Evolutionary conservation across 1,140 invertebrate genomes (phyloP), one percentile per base, ranked within the genome.

Genomic region (Nomia melanderi): DNA sequence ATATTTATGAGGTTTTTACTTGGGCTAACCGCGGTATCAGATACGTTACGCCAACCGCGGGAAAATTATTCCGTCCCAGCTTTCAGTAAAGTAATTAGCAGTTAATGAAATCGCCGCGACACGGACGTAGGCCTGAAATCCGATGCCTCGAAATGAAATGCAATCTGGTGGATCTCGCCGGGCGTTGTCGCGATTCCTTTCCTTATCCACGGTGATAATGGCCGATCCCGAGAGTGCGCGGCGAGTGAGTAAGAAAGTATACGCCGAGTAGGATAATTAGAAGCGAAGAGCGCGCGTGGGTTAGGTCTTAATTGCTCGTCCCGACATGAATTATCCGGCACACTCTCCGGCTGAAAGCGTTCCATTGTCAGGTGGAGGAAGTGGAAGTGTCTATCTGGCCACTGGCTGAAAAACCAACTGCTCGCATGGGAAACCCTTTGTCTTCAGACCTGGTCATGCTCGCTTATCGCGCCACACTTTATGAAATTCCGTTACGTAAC

Each of bases 351-450:
- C 69, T 84, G 78, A 82, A 82, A 84, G 72, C 67, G 53, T 76
- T 81, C 54, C 63, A 76, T 81, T 84, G 82, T 84, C 60, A 64
- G 65, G 12, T 17, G 72, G 25, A 66, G 67, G 76, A 84, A 81
- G 71, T 60, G 41, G 41, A 69, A 67, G 63, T 64, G 77, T 29
- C 62, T 77, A 47, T 71, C 66, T 67, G 39, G 47, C 20, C 25
- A 71, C 33, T 65, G 59, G 20, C 44, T 64, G 53, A 65, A 71
- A 79, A 70, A 65, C 25, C 54, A 59, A 70, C 44, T 25, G 20
- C 47, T 72, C 31, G 59, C 54, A 65, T 74, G 64, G 44, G 75
- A 83, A 63, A 80, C 69, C 57, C 59, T 83, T 83, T 66, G 39
- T 79, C 66, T 39, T 29, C 27, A 41, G 41, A 27, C 27, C 17